Evolutionary conservation across 2,797 vertebrate species (phyloP).

Genomic region (Megalops cyprinoides): DNA sequence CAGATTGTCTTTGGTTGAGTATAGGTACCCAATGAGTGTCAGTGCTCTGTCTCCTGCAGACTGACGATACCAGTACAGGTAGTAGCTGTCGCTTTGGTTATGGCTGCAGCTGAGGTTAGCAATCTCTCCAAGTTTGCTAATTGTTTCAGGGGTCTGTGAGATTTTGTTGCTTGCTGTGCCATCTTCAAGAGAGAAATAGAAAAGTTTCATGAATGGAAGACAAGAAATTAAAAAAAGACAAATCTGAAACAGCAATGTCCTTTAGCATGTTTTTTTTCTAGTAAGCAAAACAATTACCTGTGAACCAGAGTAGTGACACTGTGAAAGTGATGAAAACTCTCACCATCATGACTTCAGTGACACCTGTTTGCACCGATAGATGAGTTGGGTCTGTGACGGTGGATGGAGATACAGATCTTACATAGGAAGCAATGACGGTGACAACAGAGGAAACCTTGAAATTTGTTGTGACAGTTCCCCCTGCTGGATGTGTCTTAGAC

Average conservation of each 20-base stretch:
- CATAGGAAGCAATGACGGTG: background rate
- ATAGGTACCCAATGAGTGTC: too few relatives aligned
- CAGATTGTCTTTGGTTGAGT: too few relatives aligned
- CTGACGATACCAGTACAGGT: too few relatives aligned
- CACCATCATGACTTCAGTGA: too few relatives aligned
- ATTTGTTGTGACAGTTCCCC: too few relatives aligned
- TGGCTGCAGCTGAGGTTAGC: conserved; percentile 58
- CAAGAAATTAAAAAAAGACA: conserved; percentile 5
- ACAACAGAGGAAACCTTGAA: background rate
- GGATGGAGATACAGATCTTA: background rate
- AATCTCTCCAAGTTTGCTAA: conserved; percentile 36
- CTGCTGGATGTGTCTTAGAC: background rate
- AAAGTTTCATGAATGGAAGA: conserved; percentile 6
- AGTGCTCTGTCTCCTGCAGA: too few relatives aligned
- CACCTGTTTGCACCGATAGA: background rate
- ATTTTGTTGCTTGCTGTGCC: background rate
- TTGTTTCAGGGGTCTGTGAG: background rate
- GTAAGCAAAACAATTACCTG: conserved; percentile 43
- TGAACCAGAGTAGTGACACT: conserved; percentile 33
- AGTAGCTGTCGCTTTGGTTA: conserved; percentile 39
- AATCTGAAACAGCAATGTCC: too few relatives aligned
- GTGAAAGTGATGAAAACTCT: conserved; percentile 7
- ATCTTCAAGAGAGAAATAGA: conserved; percentile 28
- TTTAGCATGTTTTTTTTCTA: too few relatives aligned
- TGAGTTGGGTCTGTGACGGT: background rate